These are phyloP conservation scores for Mormoops blainvillei DNA, from an alignment of 2,113 vertebrate species.

Conservation along the genomic window DNA sequence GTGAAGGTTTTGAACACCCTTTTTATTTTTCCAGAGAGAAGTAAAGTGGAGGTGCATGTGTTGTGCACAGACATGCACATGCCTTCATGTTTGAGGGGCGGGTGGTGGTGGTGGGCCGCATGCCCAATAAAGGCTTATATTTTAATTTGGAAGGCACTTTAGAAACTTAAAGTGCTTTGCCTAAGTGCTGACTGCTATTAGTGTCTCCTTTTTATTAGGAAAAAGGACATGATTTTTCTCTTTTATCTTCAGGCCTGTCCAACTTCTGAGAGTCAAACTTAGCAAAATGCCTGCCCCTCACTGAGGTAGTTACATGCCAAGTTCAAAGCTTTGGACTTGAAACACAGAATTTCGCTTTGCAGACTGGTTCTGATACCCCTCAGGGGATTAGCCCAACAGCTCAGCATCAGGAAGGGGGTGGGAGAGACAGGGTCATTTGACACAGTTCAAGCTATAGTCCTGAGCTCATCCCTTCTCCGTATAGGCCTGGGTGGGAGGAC, in stretches of 20 bases:
- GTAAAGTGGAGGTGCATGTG: not conserved
- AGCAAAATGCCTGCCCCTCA: slow-evolving; percentile 73
- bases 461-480: not conserved
- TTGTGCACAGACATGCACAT: not conserved
- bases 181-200: slow-evolving; percentile 76
- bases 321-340: slow-evolving; percentile 76
- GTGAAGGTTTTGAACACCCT: not conserved
- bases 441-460: slow-evolving; percentile 44
- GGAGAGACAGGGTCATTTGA: slow-evolving; percentile 53
- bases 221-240: slow-evolving; percentile 75
- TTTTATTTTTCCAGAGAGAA: not conserved
- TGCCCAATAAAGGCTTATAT: slow-evolving; percentile 60
- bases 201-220: slow-evolving; percentile 77
- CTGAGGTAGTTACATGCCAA: slow-evolving; percentile 74
- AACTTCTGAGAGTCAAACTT: slow-evolving; percentile 78
- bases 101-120: not conserved
- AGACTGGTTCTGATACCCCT: slow-evolving; percentile 65
- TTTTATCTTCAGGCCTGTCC: slow-evolving; percentile 74
- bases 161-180: slow-evolving; percentile 75
- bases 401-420: slow-evolving; percentile 37
- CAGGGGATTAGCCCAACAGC: slow-evolving; percentile 59
- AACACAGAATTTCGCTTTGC: slow-evolving; percentile 71
- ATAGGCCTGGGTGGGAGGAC: slow-evolving; percentile 8
- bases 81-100: not conserved
- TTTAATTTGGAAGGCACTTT: slow-evolving; percentile 76